Evolutionary conservation across 2,113 vertebrate genomes (phyloP).

Genomic region (Amazona guildingii): DNA sequence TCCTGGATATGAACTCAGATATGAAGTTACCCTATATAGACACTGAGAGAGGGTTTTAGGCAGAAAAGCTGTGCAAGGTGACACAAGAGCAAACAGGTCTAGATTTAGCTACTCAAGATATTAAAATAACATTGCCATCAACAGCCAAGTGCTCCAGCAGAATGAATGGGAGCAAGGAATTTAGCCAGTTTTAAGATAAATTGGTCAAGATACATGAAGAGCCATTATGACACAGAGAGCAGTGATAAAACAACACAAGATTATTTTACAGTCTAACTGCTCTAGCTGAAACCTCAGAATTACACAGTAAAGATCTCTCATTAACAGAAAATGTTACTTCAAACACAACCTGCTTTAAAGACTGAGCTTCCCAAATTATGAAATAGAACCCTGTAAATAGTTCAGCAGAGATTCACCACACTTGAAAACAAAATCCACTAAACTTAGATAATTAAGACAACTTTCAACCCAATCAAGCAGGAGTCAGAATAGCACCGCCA

Average conservation of each 20-base stretch:
- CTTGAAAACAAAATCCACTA: not conserved
- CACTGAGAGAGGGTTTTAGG: not conserved
- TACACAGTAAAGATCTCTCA: not conserved
- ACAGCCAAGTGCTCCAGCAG: not conserved
- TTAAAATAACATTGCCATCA: not conserved
- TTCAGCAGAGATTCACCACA: not conserved
- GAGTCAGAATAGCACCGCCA: rapidly evolving
- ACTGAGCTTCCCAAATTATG: not conserved
- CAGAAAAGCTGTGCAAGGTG: not conserved
- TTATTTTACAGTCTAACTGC: not conserved
- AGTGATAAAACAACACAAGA: not conserved
- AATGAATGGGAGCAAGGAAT: not conserved
- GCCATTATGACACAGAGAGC: not conserved
- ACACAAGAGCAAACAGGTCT: rapidly evolving
- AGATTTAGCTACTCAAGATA: not conserved
- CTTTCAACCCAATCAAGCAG: not conserved
- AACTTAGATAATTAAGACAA: not conserved
- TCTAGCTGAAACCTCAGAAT: not conserved
- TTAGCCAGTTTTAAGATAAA: not conserved
- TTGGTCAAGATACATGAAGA: not conserved
- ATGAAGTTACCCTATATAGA: not conserved
- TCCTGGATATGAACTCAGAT: not conserved
- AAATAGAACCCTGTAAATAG: not conserved
- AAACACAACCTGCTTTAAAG: not conserved
- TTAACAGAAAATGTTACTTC: not conserved